phyloP scores from a whole-genome alignment of 2,797 vertebrate species.

The Pseudomugil tenellus region DNA sequence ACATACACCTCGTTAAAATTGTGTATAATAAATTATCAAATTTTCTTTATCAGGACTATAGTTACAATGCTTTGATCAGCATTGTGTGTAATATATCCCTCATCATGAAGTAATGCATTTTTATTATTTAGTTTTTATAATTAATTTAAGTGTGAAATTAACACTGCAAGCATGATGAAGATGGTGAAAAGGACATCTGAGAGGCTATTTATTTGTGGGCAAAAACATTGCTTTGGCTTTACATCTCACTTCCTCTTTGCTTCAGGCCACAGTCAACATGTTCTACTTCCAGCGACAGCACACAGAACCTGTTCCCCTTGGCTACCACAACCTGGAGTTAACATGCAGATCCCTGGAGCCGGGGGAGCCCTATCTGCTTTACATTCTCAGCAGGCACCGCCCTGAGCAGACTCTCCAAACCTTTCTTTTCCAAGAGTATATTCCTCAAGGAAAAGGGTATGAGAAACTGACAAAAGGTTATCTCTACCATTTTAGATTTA shows the following conservation, averaged over 20 bases:
- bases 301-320: conserved; percentile 82
- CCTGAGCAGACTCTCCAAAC: conserved; percentile 64
- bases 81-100: not conserved
- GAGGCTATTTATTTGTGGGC: not conserved
- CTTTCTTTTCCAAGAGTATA: conserved; percentile 86
- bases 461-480: not conserved
- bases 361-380: conserved; percentile 88
- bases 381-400: conserved; percentile 77
- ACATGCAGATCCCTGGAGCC: conserved; percentile 86
- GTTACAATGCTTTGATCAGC: not conserved
- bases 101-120: not conserved
- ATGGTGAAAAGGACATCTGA: conserved; percentile 10
- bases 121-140: not conserved
- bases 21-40: not conserved
- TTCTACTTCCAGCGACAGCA: conserved; percentile 86
- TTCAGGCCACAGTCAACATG: conserved; percentile 90
- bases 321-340: conserved; percentile 84
- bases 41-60: not conserved
- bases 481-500: not conserved
- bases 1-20: not conserved
- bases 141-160: not conserved
- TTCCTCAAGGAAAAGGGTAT: conserved; percentile 66
- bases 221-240: not conserved
- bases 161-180: not conserved
- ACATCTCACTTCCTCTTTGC: conserved; percentile 18